Evolutionary conservation across 2,113 vertebrate genomes (phyloP).

Genomic region (Pandion haliaetus): DNA sequence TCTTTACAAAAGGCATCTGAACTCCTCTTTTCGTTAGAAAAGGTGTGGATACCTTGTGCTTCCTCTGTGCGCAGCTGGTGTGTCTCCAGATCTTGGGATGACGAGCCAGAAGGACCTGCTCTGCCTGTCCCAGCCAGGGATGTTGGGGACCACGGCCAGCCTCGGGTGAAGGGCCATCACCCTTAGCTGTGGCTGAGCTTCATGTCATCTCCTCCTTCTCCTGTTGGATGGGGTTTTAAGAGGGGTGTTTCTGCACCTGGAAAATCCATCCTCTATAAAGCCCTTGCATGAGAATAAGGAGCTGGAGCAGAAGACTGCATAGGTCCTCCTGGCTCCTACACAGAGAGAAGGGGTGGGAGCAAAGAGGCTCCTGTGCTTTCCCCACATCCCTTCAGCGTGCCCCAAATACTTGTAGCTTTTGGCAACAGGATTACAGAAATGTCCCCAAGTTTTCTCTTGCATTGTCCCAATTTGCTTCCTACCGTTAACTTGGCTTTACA

Average conservation of each 20-base stretch:
- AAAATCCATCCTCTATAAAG: background rate
- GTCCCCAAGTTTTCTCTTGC: background rate
- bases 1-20: background rate
- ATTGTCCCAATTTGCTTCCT: slow-evolving; percentile 1
- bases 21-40: background rate
- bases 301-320: background rate
- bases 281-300: background rate
- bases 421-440: background rate
- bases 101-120: background rate
- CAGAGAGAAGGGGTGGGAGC: background rate
- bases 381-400: background rate
- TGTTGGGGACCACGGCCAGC: background rate
- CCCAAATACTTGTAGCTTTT: background rate
- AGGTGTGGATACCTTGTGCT: background rate
- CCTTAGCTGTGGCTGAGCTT: background rate
- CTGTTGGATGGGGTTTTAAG: background rate
- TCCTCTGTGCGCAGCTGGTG: background rate
- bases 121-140: background rate
- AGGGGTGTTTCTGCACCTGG: background rate
- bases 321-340: background rate
- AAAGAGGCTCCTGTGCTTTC: background rate
- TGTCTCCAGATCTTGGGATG: background rate
- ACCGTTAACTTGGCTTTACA: background rate
- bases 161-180: background rate
- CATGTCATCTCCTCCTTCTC: background rate